phyloP scores from a whole-genome alignment of 2,888 invertebrate genomes.

The Trilocha varians region DNA sequence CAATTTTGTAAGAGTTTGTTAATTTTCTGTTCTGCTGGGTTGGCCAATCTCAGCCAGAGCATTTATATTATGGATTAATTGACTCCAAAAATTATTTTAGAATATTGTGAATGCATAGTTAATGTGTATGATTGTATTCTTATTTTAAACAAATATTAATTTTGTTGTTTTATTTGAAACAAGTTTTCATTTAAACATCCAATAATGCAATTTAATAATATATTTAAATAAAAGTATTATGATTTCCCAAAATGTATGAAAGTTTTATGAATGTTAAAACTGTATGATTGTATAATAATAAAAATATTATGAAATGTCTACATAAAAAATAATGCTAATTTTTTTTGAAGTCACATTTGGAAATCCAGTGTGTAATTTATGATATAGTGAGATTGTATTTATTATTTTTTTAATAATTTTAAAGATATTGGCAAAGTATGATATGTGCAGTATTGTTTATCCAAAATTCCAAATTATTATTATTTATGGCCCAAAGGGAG shows the following conservation, averaged over 20 bases:
- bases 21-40: constrained; percentile 32
- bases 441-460: constrained; percentile 22
- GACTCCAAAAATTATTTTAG: constrained; percentile 63
- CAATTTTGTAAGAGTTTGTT: neutral
- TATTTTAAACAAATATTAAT: constrained; percentile 42
- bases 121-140: constrained; percentile 52
- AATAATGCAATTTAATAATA: constrained; percentile 3
- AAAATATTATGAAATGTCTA: constrained; percentile 2
- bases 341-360: constrained; percentile 12
- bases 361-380: constrained; percentile 28
- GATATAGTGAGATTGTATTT: constrained; percentile 29
- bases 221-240: constrained; percentile 2
- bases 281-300: constrained; percentile 1
- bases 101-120: constrained; percentile 50
- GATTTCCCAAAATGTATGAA: neutral
- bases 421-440: constrained; percentile 22
- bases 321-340: constrained; percentile 11
- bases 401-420: constrained; percentile 24
- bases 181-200: constrained; percentile 3
- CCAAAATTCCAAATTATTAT: constrained; percentile 16
- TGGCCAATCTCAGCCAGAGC: constrained; percentile 45
- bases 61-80: constrained; percentile 41
- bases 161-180: constrained; percentile 48
- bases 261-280: constrained; percentile 1
- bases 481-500: constrained; percentile 14